Conservation (phyloP, 2,113 vertebrate genomes). For the Synodontis membranacea region DNA sequence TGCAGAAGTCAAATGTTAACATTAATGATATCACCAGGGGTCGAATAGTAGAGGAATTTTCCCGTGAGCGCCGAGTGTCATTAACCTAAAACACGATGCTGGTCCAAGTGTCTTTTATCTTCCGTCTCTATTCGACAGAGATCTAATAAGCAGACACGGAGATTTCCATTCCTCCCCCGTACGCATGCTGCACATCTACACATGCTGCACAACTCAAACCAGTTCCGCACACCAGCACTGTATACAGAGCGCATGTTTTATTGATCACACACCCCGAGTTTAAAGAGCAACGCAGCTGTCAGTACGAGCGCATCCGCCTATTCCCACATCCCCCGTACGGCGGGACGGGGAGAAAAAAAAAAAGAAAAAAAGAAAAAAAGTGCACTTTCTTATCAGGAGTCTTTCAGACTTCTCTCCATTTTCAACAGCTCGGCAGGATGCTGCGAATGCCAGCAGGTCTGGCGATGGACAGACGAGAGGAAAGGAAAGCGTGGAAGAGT, state of each 20-base stretch:
- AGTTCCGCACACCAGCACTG: constrained; percentile 3
- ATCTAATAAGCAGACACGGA: background rate
- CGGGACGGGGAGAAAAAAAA: background rate
- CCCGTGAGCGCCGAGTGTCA: background rate
- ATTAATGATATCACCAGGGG: background rate
- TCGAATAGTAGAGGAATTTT: background rate
- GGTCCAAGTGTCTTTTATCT: background rate
- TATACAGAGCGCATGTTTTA: constrained; percentile 45
- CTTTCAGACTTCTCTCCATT: constrained; percentile 27
- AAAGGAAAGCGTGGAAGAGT: background rate
- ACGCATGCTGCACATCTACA: background rate
- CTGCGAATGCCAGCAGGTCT: constrained; percentile 28
- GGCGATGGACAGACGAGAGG: constrained; percentile 10
- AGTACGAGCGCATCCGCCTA: background rate
- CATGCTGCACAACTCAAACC: constrained; percentile 18
- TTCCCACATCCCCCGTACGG: background rate
- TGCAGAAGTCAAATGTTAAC: background rate
- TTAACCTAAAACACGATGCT: background rate
- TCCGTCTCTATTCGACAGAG: background rate
- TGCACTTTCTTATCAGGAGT: constrained; percentile 1
- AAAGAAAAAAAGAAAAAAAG: background rate
- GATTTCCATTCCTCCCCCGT: background rate
- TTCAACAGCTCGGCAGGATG: constrained; percentile 33
- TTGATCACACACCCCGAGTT: constrained; percentile 42
- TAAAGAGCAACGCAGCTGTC: constrained; percentile 38